phyloP scores from a whole-genome alignment of 2,797 vertebrate species.

The Rhyacichthys aspro region DNA sequence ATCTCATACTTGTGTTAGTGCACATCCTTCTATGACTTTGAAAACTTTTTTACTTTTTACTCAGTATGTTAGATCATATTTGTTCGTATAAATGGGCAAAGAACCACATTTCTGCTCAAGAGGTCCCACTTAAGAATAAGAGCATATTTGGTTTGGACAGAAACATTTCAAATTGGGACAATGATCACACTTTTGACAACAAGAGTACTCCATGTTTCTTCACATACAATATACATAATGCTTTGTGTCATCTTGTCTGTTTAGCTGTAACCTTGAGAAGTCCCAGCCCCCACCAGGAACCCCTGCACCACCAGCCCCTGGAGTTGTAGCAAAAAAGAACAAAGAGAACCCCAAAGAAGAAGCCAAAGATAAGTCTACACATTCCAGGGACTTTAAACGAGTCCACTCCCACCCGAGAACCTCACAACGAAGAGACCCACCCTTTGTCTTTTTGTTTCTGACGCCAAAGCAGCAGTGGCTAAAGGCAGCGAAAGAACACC shows the following conservation, averaged over 20 bases:
- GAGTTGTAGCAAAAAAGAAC: slow-evolving; percentile 75
- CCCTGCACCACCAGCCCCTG: slow-evolving; percentile 23
- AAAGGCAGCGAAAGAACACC: slow-evolving; percentile 6
- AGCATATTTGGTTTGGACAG: too few relatives aligned
- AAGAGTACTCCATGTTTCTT: too few relatives aligned
- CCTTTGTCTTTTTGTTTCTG: slow-evolving; percentile 27
- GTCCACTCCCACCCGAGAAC: slow-evolving; percentile 84
- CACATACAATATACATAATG: background rate
- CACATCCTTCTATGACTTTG: too few relatives aligned
- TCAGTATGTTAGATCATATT: too few relatives aligned
- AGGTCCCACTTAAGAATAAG: too few relatives aligned
- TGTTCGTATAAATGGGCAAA: too few relatives aligned
- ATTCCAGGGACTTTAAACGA: slow-evolving; percentile 70
- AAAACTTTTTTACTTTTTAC: too few relatives aligned
- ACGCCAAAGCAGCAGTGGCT: background rate
- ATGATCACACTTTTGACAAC: too few relatives aligned
- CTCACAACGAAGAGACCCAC: too few relatives aligned
- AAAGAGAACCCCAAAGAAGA: slow-evolving; percentile 50
- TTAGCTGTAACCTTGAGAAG: slow-evolving; percentile 69
- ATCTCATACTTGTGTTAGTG: too few relatives aligned
- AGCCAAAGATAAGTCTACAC: slow-evolving; percentile 37
- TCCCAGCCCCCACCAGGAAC: slow-evolving; percentile 21
- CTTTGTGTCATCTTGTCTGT: background rate
- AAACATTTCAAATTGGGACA: too few relatives aligned
- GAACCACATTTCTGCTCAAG: too few relatives aligned